Evolutionary conservation across 2,113 vertebrate species (phyloP), one percentile per base, ranked within the genome.

Genomic region (Onychostruthus taczanowskii): DNA sequence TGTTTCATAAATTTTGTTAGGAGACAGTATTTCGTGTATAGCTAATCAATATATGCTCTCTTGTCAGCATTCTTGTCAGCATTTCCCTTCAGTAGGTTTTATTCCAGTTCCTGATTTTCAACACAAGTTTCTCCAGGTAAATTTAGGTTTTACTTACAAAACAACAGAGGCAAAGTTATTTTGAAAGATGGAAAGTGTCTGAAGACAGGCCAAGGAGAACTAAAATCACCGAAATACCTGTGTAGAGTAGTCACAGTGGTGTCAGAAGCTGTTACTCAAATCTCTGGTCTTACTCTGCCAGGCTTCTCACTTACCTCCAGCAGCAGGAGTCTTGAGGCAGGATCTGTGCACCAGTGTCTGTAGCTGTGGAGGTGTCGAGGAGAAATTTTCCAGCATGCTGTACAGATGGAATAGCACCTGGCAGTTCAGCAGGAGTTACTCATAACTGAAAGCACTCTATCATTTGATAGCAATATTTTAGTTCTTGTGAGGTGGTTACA

Each of bases 401-500:
- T 56, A 13, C 35, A 53, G 79, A 16, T 41, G 17, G 41, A 74
- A 28, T 22, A 59, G 43, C 46, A 62, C 33, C 35, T 47, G 7
- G 67, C 72, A 47, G 41, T 59, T 84, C 39, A 23, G 90, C 56
- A 74, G 59, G 44, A 87, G 16, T 53, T 18, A 59, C 35, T 22
- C 61, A 7, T 8, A 39, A 67, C 13, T 74, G 67, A 89, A 73
- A 84, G 23, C 17, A 10, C 16, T 4, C n/a, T 49, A 2, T 28
- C 6, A 2, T 19, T 68, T 41, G 52, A 26, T 56, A 47, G 22
- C 28, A 26, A 0, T 59, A 23, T 76, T 61, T 59, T 47, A n/a
- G 41, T 55, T 91, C 13, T 30, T 1, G 0, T 44, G 26, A 69
- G 64, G 41, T 52, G 30, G 46, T 35, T 61, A 12, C 0, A 1